A percentile compares a stretch with the other conserved stretches of the same genome.
phyloP scores from a whole-genome alignment of 1,140 invertebrate genomes.

The Musca domestica region DNA sequence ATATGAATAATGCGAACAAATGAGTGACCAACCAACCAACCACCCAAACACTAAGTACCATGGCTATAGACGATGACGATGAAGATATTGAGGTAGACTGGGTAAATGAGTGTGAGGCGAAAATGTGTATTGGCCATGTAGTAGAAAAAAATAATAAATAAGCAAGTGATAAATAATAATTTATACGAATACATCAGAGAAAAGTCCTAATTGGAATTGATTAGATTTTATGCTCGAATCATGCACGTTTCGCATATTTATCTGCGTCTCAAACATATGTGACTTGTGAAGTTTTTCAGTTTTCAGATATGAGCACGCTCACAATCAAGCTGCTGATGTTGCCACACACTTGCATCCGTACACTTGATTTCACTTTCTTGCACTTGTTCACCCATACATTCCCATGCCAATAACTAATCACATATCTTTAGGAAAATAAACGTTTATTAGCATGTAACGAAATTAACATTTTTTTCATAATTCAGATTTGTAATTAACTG shows the following conservation, averaged over 20 bases:
- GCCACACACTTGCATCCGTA: no score
- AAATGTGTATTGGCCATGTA: not conserved
- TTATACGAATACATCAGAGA: conserved; percentile 50
- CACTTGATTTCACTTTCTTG: no score
- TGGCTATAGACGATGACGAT: not conserved
- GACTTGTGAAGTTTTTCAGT: conserved; percentile 25
- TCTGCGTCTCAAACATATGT: conserved; percentile 50
- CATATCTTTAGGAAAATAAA: no score
- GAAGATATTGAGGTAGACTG: not conserved
- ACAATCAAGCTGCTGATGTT: no score
- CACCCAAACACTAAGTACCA: not conserved
- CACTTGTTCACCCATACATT: no score
- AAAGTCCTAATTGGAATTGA: conserved; percentile 52
- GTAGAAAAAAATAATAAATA: conserved; percentile 43
- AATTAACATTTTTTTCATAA: no score
- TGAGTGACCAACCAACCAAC: not conserved
- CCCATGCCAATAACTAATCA: no score
- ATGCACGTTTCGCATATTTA: conserved; percentile 48
- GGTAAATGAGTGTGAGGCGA: not conserved
- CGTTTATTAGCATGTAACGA: no score
- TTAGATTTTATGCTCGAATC: conserved; percentile 32
- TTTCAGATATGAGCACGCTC: not conserved
- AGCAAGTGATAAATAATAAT: conserved; percentile 52
- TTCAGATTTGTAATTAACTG: no score
- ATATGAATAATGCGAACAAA: not conserved